Percentiles rank a stretch among this genome's conserved stretches.
Conservation (phyloP, 2,888 invertebrate genomes). For the Chouioia cunea region DNA sequence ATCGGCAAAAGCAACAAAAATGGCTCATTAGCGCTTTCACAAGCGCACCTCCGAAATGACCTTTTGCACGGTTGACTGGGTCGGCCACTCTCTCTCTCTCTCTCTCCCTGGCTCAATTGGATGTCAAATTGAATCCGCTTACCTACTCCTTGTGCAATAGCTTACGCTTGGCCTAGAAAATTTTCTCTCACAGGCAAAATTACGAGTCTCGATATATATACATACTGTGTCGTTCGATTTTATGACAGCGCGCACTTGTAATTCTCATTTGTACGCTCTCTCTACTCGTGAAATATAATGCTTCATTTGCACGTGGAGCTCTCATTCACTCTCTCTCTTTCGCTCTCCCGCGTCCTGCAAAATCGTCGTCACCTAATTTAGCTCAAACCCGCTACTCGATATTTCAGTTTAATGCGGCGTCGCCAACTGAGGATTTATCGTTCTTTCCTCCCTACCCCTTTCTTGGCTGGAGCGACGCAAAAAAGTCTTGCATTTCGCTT, state of each 20-base stretch:
- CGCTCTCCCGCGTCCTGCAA: too few species aligned
- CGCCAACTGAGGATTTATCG: too few species aligned
- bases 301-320: constrained; percentile 9
- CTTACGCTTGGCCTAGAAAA: constrained; percentile 22
- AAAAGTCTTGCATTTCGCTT: too few species aligned
- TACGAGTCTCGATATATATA: constrained; percentile 5
- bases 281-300: too few species aligned
- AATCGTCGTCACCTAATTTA: too few species aligned
- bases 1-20: constrained; percentile 18
- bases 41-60: constrained; percentile 29
- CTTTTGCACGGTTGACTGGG: constrained; percentile 42
- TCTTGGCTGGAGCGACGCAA: too few species aligned
- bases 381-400: too few species aligned
- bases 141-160: constrained; percentile 20
- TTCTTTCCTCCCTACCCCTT: too few species aligned
- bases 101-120: constrained; percentile 38
- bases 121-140: constrained; percentile 41
- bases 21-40: constrained; percentile 31
- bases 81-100: constrained; percentile 8
- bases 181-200: constrained; percentile 10
- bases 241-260: neutral
- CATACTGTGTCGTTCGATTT: neutral
- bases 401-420: too few species aligned
- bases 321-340: neutral
- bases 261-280: too few species aligned